Conservation (phyloP, 30 jellyfish, hydroid and myxozoan genomes). For the Catostylus mosaicus region DNA sequence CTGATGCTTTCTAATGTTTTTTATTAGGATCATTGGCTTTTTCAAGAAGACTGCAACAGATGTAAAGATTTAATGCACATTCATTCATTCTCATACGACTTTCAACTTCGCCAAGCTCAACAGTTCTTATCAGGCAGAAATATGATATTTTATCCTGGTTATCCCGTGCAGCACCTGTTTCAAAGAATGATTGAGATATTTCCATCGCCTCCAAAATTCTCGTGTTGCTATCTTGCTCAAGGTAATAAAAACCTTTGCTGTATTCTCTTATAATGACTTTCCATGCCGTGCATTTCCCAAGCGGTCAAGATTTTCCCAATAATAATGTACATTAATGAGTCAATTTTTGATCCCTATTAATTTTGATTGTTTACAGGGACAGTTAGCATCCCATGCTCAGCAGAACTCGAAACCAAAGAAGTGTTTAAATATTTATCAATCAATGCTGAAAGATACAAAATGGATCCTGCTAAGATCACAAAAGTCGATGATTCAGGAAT, state of each 20-base stretch:
- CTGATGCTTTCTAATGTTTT: too few species aligned
- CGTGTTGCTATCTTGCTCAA: constrained; percentile 84
- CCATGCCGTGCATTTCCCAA: neutral
- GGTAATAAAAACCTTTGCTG: constrained; percentile 50
- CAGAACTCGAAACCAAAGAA: constrained; percentile 69
- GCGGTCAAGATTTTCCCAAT: neutral
- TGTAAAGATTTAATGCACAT: constrained; percentile 80
- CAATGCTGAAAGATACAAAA: constrained; percentile 75
- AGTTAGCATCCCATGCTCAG: constrained; percentile 86
- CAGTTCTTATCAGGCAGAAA: constrained; percentile 90
- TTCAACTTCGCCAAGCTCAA: constrained; percentile 91
- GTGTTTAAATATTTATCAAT: constrained; percentile 73
- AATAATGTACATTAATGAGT: too few species aligned
- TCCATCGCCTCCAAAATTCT: constrained; percentile 91
- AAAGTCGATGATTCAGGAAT: constrained; percentile 41
- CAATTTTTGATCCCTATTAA: too few species aligned
- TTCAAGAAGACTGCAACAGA: constrained; percentile 77
- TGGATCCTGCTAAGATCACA: constrained; percentile 66
- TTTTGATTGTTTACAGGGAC: constrained; percentile 67
- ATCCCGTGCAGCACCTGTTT: constrained; percentile 83
- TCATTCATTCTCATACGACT: constrained; percentile 88
- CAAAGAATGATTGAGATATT: constrained; percentile 65
- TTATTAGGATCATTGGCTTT: constrained; percentile 65
- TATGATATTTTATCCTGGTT: constrained; percentile 78
- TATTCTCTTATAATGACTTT: neutral